These are phyloP conservation scores for Phymatocera aterrima DNA, from an alignment of 2,888 invertebrate genomes.

Conservation along the genomic window DNA sequence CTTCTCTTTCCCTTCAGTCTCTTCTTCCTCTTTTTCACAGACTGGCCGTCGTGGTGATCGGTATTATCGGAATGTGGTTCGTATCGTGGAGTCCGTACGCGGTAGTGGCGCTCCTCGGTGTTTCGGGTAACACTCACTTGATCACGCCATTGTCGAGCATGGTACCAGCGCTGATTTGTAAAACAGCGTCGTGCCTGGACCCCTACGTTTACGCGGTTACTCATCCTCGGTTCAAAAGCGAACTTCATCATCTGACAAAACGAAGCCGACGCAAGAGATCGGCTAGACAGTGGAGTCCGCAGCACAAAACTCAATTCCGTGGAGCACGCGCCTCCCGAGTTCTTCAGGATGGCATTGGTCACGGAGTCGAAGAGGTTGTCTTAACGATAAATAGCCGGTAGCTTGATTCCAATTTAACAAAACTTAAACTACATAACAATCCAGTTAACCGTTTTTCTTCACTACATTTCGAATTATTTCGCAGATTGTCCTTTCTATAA, in stretches of 20 bases:
- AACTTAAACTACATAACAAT: not conserved
- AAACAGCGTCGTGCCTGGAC: conserved; percentile 88
- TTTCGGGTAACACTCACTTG: conserved; percentile 80
- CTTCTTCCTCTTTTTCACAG: conserved; percentile 65
- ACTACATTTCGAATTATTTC: not conserved
- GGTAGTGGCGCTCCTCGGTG: conserved; percentile 84
- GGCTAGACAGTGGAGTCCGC: conserved; percentile 45
- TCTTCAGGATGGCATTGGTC: conserved; percentile 68
- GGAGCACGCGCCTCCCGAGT: not conserved
- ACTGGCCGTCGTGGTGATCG: conserved; percentile 82
- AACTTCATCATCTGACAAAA: conserved; percentile 69
- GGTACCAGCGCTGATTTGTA: conserved; percentile 88
- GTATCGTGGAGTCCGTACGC: conserved; percentile 91
- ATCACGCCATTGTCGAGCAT: conserved; percentile 84
- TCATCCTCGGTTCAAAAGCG: conserved; percentile 85
- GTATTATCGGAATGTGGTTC: conserved; percentile 85
- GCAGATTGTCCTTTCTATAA: not conserved
- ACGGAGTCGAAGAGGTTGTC: conserved; percentile 77
- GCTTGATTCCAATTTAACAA: conserved; percentile 46
- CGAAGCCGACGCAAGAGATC: conserved; percentile 44
- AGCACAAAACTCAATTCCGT: conserved; percentile 13
- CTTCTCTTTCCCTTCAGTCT: conserved; percentile 47
- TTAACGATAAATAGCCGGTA: conserved; percentile 76
- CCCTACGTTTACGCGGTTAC: conserved; percentile 88
- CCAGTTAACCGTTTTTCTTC: not conserved